Percentiles rank a stretch among this genome's conserved stretches.
Evolutionary conservation across 2,888 invertebrate genomes (phyloP).

Genomic region (Achlya flavicornis): DNA sequence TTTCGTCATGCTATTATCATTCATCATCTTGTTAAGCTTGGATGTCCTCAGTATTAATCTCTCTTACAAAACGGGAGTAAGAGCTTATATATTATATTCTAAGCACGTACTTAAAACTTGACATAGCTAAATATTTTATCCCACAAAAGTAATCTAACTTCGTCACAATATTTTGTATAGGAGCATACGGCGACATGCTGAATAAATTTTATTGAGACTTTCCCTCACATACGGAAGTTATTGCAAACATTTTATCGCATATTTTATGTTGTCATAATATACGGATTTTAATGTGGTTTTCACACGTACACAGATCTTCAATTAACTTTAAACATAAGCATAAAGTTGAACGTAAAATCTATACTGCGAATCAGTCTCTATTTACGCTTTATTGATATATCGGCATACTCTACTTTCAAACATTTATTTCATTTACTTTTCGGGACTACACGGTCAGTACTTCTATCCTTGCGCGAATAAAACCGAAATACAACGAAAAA

Average conservation of each 20-base stretch:
- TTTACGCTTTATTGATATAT: background rate
- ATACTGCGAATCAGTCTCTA: background rate
- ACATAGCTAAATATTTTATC: background rate
- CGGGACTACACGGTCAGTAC: too few relatives aligned
- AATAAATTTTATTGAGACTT: slow-evolving; percentile 11
- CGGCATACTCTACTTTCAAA: too few relatives aligned
- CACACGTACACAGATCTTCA: background rate
- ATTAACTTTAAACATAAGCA: slow-evolving; percentile 3
- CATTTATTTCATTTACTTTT: too few relatives aligned
- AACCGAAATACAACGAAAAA: too few relatives aligned
- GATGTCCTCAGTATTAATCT: too few relatives aligned
- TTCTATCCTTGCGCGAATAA: too few relatives aligned
- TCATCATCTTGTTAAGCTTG: too few relatives aligned
- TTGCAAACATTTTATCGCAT: slow-evolving; percentile 9
- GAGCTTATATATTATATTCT: background rate
- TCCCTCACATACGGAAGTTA: slow-evolving; percentile 10
- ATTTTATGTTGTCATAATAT: slow-evolving; percentile 8
- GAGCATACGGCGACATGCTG: background rate
- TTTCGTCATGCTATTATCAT: too few relatives aligned
- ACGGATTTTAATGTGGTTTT: slow-evolving; percentile 10
- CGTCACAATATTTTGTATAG: background rate
- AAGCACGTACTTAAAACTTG: background rate
- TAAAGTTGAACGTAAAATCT: background rate
- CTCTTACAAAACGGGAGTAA: too few relatives aligned
- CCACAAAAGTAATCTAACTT: background rate